Conservation (phyloP, 2,113 vertebrate species). For the Lutjanus erythropterus region DNA sequence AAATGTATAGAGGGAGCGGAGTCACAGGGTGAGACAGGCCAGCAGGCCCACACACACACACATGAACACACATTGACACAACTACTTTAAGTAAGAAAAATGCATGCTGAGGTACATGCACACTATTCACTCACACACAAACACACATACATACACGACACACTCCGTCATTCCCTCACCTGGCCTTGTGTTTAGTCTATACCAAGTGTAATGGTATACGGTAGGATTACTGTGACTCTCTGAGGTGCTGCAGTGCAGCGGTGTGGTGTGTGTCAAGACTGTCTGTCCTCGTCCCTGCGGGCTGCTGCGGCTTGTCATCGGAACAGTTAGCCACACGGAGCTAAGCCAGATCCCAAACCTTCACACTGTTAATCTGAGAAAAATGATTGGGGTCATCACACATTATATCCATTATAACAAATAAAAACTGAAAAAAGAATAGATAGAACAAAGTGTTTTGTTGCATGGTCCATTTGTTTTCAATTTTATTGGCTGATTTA, state of each 20-base stretch:
- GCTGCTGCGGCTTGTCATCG: slow-evolving; percentile 63
- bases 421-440: background rate
- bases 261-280: slow-evolving; percentile 74
- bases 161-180: slow-evolving; percentile 80
- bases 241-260: slow-evolving; percentile 60
- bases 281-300: slow-evolving; percentile 60
- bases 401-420: slow-evolving; percentile 35
- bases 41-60: slow-evolving; percentile 69
- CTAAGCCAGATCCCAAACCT: slow-evolving; percentile 51
- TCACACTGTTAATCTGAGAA: slow-evolving; percentile 56
- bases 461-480: background rate
- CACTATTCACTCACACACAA: slow-evolving; percentile 21
- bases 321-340: slow-evolving; percentile 54
- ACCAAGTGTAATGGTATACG: slow-evolving; percentile 77
- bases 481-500: too few relatives aligned
- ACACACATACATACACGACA: slow-evolving; percentile 17
- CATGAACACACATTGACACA: slow-evolving; percentile 36
- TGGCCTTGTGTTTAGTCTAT: slow-evolving; percentile 83
- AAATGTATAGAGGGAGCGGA: slow-evolving; percentile 45
- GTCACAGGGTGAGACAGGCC: slow-evolving; percentile 50
- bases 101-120: slow-evolving; percentile 21
- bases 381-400: slow-evolving; percentile 42
- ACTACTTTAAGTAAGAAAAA: slow-evolving; percentile 1
- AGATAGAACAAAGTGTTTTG: background rate
- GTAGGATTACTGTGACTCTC: slow-evolving; percentile 73